Evolutionary conservation across 1,140 invertebrate species (phyloP).

Genomic region (Eurytemora carolleeae): DNA sequence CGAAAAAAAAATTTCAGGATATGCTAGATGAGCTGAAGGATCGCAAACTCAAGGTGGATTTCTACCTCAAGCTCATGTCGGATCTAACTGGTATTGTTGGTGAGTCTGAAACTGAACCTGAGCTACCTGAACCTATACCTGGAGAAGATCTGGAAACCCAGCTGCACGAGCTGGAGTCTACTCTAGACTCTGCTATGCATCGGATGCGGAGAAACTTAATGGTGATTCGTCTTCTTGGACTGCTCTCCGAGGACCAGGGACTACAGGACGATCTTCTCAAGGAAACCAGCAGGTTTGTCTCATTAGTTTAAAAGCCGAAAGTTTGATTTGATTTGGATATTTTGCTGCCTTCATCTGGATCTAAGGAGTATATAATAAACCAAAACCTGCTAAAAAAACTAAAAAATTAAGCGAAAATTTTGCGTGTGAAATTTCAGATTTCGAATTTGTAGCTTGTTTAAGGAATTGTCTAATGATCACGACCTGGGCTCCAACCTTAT

Average conservation of each 20-base stretch:
- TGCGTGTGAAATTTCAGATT: too few relatives aligned
- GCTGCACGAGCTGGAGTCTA: background rate
- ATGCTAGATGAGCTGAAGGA: too few relatives aligned
- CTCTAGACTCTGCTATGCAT: conserved; percentile 2
- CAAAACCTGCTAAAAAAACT: too few relatives aligned
- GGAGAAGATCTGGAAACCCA: background rate
- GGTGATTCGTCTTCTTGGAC: conserved; percentile 9
- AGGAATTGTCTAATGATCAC: too few relatives aligned
- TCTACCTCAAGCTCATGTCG: background rate
- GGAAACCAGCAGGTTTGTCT: background rate
- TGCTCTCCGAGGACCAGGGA: conserved; percentile 7
- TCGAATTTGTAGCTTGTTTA: too few relatives aligned
- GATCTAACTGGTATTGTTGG: background rate
- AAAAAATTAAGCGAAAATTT: too few relatives aligned
- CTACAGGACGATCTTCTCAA: conserved; percentile 9
- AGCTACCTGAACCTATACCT: background rate
- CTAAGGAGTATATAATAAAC: too few relatives aligned
- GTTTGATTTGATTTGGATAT: too few relatives aligned
- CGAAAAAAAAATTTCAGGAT: too few relatives aligned
- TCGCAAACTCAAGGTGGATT: background rate
- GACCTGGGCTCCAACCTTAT: too few relatives aligned
- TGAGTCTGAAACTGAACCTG: background rate
- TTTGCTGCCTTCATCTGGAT: too few relatives aligned
- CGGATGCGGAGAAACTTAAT: conserved; percentile 4
- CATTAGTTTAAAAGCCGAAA: conserved; percentile 5